phyloP scores from a whole-genome alignment of 1,140 invertebrate species.

The Neuroterus valhalla region DNA sequence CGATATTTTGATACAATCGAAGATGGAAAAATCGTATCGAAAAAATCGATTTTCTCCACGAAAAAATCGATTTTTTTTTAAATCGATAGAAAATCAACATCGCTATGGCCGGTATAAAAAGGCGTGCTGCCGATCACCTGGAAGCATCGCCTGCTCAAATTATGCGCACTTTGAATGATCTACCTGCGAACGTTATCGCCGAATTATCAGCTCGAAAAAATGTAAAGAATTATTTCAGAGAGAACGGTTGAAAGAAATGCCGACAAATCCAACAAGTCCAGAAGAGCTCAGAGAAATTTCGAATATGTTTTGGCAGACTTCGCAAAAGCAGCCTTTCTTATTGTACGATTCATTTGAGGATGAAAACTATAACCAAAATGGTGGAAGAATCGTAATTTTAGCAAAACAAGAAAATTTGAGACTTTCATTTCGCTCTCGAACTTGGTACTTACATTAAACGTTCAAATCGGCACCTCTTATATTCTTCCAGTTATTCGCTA shows the following conservation, averaged over 20 bases:
- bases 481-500: conserved; percentile 13
- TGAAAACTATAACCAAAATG: background rate
- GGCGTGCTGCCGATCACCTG: background rate
- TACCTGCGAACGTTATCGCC: too few species aligned
- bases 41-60: too few species aligned
- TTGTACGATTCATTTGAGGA: background rate
- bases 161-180: too few species aligned
- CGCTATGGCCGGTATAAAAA: background rate
- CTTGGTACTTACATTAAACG: background rate
- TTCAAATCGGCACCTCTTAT: background rate
- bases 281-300: background rate
- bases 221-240: background rate
- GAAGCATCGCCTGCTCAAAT: background rate
- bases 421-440: background rate
- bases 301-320: background rate
- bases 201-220: too few species aligned
- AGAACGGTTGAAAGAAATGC: background rate
- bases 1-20: too few species aligned
- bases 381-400: conserved; percentile 13
- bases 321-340: background rate
- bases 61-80: too few species aligned
- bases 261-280: too few species aligned
- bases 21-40: too few species aligned
- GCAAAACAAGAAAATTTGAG: background rate
- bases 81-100: too few species aligned